These are phyloP conservation scores for Crossocerus cetratus DNA, from an alignment of 2,888 invertebrate genomes.

Conservation along the genomic window DNA sequence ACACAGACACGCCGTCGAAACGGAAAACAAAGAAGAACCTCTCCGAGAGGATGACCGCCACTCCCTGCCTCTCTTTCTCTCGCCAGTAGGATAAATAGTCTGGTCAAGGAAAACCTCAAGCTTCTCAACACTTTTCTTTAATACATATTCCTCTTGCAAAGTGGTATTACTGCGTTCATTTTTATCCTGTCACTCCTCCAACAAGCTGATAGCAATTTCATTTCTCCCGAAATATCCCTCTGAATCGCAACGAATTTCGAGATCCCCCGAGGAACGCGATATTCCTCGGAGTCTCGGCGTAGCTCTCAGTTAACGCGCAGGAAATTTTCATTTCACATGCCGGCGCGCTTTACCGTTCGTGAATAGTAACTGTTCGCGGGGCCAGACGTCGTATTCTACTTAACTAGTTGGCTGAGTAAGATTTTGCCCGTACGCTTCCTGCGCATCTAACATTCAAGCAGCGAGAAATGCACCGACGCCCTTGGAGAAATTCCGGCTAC, in stretches of 20 bases:
- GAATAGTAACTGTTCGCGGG: conserved; percentile 47
- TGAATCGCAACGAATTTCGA: too few species aligned
- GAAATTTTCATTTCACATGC: not conserved
- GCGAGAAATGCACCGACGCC: conserved; percentile 16
- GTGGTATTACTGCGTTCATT: too few species aligned
- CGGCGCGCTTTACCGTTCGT: conserved; percentile 23
- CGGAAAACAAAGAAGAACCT: conserved; percentile 23
- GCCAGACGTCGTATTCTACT: conserved; percentile 43
- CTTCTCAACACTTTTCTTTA: too few species aligned
- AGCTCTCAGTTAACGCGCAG: not conserved
- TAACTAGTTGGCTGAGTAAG: conserved; percentile 55
- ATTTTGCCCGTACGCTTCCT: conserved; percentile 52
- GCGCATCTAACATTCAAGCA: conserved; percentile 10
- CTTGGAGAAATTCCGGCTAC: conserved; percentile 3
- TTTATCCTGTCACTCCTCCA: too few species aligned
- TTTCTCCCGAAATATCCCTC: too few species aligned
- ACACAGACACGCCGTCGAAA: conserved; percentile 9
- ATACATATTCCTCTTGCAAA: too few species aligned
- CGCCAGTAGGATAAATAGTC: conserved; percentile 10
- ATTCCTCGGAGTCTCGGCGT: not conserved
- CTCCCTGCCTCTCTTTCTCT: not conserved
- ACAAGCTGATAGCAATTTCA: too few species aligned
- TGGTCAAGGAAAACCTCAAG: too few species aligned
- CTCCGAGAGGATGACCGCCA: conserved; percentile 7
- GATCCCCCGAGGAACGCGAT: too few species aligned